Evolutionary conservation across 2,888 invertebrate genomes (phyloP).

Genomic region (Cataglyphis cursor): DNA sequence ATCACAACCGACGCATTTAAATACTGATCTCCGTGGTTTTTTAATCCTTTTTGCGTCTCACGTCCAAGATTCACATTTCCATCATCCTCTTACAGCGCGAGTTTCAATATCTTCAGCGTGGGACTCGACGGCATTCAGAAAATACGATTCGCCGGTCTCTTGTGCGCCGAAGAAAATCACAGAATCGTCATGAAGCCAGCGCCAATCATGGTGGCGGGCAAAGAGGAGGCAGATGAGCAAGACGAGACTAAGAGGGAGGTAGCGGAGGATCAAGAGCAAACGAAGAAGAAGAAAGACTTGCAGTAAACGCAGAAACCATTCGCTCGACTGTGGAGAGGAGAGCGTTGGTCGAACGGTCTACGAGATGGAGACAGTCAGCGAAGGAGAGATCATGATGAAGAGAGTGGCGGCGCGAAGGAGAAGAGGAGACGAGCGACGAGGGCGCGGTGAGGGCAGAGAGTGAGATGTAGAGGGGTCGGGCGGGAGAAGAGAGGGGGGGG

Average conservation of each 20-base stretch:
- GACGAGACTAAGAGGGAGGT: slow-evolving; percentile 62
- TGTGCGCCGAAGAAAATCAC: slow-evolving; percentile 52
- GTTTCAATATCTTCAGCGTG: slow-evolving; percentile 51
- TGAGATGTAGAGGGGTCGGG: slow-evolving; percentile 45
- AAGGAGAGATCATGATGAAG: slow-evolving; percentile 63
- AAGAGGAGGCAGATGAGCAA: slow-evolving; percentile 50
- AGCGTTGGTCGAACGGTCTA: slow-evolving; percentile 40
- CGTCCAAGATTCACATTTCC: slow-evolving; percentile 21
- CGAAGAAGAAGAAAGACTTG: slow-evolving; percentile 72
- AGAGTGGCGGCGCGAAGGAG: slow-evolving; percentile 52
- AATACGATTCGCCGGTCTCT: slow-evolving; percentile 54
- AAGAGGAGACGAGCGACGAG: slow-evolving; percentile 50
- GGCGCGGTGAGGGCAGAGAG: slow-evolving; percentile 48
- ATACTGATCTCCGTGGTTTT: slow-evolving; percentile 23
- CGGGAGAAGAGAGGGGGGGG: slow-evolving; percentile 4
- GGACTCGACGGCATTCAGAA: slow-evolving; percentile 57
- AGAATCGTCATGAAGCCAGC: slow-evolving; percentile 54
- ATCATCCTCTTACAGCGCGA: slow-evolving; percentile 42
- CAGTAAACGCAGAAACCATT: slow-evolving; percentile 74
- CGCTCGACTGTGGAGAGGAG: slow-evolving; percentile 55
- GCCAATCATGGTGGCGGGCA: slow-evolving; percentile 37
- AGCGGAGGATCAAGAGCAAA: slow-evolving; percentile 55
- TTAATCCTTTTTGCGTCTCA: slow-evolving; percentile 14
- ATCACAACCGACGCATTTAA: slow-evolving; percentile 5
- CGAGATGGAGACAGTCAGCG: slow-evolving; percentile 59